Evolutionary conservation across 2,797 vertebrate species (phyloP).

Genomic region (Rhodeus uyekii): DNA sequence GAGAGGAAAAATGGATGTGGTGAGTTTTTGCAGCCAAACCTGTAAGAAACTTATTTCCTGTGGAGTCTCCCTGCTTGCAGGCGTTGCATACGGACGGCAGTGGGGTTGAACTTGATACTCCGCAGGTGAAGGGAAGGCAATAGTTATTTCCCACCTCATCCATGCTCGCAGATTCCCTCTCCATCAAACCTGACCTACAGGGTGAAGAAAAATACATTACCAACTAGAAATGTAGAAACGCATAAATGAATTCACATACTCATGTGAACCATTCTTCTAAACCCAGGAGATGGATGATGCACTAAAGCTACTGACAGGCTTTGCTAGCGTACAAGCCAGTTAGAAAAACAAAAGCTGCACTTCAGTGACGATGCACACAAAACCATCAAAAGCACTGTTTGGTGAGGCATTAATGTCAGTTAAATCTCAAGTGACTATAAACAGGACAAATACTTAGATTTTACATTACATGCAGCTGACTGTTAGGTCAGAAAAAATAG

Average conservation of each 20-base stretch:
- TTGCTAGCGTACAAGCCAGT: background rate
- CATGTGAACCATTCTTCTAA: conserved; percentile 27
- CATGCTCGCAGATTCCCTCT: conserved; percentile 42
- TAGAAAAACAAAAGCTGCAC: background rate
- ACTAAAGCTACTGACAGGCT: conserved; percentile 11
- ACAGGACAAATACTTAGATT: background rate
- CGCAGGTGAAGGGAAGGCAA: conserved; percentile 41
- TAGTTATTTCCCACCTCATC: conserved; percentile 44
- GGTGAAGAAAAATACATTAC: conserved; percentile 45
- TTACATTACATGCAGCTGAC: too few relatives aligned
- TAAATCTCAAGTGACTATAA: background rate
- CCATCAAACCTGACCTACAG: conserved; percentile 50
- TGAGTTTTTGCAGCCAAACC: background rate
- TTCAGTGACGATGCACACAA: background rate
- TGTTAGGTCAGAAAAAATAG: background rate
- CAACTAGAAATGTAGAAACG: conserved; percentile 28
- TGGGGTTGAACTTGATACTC: conserved; percentile 32
- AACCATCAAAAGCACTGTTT: background rate
- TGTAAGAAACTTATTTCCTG: conserved; percentile 27
- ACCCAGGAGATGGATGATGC: conserved; percentile 14
- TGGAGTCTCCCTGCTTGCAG: background rate
- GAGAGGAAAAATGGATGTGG: background rate
- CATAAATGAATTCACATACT: conserved; percentile 32
- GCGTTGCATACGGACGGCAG: conserved; percentile 26
- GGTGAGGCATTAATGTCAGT: background rate